phyloP scores from a whole-genome alignment of 2,113 vertebrate genomes.

The Narcine bancroftii region DNA sequence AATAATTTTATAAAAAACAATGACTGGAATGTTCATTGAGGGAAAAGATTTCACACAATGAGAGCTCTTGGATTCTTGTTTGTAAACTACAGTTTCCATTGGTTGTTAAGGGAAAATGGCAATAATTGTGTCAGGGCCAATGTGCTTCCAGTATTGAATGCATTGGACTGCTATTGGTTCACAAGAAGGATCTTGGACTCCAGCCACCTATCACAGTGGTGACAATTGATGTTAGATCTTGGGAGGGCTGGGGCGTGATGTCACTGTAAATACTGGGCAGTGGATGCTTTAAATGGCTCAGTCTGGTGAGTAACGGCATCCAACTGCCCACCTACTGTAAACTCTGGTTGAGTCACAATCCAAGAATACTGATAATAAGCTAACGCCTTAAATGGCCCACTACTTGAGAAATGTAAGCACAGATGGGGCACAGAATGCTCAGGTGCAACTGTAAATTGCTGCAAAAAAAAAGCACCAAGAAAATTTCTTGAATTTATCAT shows the following conservation, averaged over 20 bases:
- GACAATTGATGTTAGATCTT: neutral
- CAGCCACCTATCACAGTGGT: neutral
- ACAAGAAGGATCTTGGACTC: neutral
- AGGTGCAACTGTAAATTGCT: neutral
- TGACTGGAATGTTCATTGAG: neutral
- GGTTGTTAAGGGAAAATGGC: constrained; percentile 2
- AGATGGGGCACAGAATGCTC: neutral
- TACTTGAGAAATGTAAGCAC: constrained; percentile 5
- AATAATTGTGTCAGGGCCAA: neutral
- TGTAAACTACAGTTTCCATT: neutral
- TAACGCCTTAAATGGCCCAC: neutral
- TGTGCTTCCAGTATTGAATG: neutral
- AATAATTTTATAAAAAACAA: neutral
- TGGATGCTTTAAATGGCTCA: neutral
- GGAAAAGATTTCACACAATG: neutral
- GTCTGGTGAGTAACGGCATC: neutral
- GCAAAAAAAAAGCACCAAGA: neutral
- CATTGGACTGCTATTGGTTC: neutral
- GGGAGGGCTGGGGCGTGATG: neutral
- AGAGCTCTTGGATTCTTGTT: neutral
- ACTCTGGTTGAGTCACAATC: neutral
- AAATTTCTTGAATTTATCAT: neutral
- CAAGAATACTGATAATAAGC: neutral
- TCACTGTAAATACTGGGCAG: neutral
- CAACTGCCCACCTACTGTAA: neutral